Evolutionary conservation across 2,888 invertebrate species (phyloP), one percentile per base, ranked within the genome.

Genomic region (Orgyia antiqua): DNA sequence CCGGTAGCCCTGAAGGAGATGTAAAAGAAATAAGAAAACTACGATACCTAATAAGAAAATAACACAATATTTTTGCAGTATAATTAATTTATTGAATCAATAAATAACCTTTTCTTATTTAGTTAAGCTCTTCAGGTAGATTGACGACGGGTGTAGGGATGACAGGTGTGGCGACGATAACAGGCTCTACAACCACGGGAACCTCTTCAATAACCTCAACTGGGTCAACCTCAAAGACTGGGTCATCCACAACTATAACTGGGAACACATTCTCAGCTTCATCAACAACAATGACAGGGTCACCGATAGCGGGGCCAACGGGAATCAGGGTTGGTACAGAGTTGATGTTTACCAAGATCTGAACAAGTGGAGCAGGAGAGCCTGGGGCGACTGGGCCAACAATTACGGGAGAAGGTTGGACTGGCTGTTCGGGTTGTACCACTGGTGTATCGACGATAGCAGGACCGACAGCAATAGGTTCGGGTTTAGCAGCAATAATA

Each of bases 191-290:
- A 8, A 8, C 7, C 6, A 33, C 40, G 11, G 23, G 23, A n/a
- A 4, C 23, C 1, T 1, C 9, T 9, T 23, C 26, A 5, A 26
- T 9, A 4, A 1, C 32, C 41, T 24, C 7, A 17, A 58, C 45
- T 36, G 52, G 46, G 10, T 53, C 39, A 18, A n/a, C n/a, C n/a
- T n/a, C 36, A 18, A 45, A 42, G 11, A 20, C 9, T 8, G 20
- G 20, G 9, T 23, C 23, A 10, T 45, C 37, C 13, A 43, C 29
- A 3, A 51, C 36, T 29, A 47, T 51, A 13, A 20, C 53, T 13
- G 57, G 49, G 27, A 64, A 58, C 35, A 50, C 51, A 15, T 58
- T 32, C 27, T 49, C 57, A 31, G 57, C 58, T 6, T 39, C 58
- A 6, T 39, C 33, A 13, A 50, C 36, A 31, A 36, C 12, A n/a